Conservation (phyloP, 1,140 invertebrate species). For the Nomia melanderi region DNA sequence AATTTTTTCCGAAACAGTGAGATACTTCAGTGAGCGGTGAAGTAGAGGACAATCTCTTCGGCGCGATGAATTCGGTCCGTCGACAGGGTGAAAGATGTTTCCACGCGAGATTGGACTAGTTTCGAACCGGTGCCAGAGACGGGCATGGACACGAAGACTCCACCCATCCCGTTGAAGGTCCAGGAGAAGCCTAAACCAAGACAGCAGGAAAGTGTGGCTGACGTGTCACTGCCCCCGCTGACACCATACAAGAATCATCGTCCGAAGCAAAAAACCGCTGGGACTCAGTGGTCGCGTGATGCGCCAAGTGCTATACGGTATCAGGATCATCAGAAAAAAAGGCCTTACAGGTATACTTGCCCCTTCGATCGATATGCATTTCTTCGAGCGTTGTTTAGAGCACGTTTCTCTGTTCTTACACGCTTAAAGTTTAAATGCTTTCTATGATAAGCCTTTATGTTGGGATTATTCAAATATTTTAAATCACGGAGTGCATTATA, state of each 20-base stretch:
- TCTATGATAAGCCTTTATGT: too few species aligned
- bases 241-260: slow-evolving; percentile 69
- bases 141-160: slow-evolving; percentile 80
- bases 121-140: slow-evolving; percentile 66
- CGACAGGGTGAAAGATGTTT: slow-evolving; percentile 64
- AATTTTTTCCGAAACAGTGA: slow-evolving; percentile 38
- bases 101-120: slow-evolving; percentile 60
- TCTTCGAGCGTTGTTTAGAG: slow-evolving; percentile 27
- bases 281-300: slow-evolving; percentile 57
- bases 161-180: slow-evolving; percentile 75
- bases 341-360: slow-evolving; percentile 73
- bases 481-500: too few species aligned
- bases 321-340: slow-evolving; percentile 70
- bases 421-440: too few species aligned
- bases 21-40: slow-evolving; percentile 22
- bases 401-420: slow-evolving; percentile 11
- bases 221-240: slow-evolving; percentile 77
- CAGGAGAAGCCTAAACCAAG: slow-evolving; percentile 62
- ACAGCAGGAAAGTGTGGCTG: slow-evolving; percentile 66
- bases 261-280: slow-evolving; percentile 63
- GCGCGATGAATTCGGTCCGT: slow-evolving; percentile 62
- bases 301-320: slow-evolving; percentile 49
- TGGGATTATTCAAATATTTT: too few species aligned
- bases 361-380: slow-evolving; percentile 46
- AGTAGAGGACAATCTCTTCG: slow-evolving; percentile 47